Conservation (phyloP, 92 coral and sea anemone species). For the Micromussa lordhowensis region DNA sequence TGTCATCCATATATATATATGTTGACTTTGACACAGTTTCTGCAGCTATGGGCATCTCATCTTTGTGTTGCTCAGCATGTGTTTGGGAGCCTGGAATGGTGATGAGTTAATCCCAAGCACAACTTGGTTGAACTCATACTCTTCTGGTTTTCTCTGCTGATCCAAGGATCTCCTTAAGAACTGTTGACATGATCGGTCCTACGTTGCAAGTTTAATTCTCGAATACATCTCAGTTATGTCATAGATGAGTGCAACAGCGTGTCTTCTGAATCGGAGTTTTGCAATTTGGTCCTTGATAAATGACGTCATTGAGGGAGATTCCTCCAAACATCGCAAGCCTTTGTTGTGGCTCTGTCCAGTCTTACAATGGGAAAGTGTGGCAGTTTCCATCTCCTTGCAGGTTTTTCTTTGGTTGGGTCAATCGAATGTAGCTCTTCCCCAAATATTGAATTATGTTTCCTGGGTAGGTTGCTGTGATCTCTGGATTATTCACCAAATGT, state of each 20-base stretch:
- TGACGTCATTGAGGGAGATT: constrained; percentile 62
- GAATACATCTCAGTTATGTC: constrained; percentile 81
- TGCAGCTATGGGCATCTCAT: constrained; percentile 58
- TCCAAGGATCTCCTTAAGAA: constrained; percentile 66
- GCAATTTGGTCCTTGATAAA: constrained; percentile 72
- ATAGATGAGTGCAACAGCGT: constrained; percentile 69
- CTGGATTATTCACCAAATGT: constrained; percentile 56
- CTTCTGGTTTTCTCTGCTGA: constrained; percentile 49
- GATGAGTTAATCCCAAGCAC: constrained; percentile 65
- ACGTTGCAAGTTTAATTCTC: constrained; percentile 58
- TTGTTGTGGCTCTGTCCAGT: constrained; percentile 70
- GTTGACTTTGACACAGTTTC: constrained; percentile 56
- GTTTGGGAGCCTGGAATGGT: constrained; percentile 57
- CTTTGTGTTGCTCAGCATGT: constrained; percentile 38
- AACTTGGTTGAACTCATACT: constrained; percentile 60
- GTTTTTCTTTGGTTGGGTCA: constrained; percentile 29
- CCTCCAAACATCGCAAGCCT: constrained; percentile 68
- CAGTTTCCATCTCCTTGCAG: constrained; percentile 48
- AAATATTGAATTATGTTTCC: constrained; percentile 48
- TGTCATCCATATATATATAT: constrained; percentile 68
- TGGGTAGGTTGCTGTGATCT: constrained; percentile 44
- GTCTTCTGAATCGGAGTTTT: constrained; percentile 56
- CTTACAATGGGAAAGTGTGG: constrained; percentile 73
- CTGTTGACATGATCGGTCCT: constrained; percentile 59
- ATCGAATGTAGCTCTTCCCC: constrained; percentile 57